Base-by-base conservation (phyloP, 2,888 invertebrate genomes). In the Acrobasis suavella region DNA sequence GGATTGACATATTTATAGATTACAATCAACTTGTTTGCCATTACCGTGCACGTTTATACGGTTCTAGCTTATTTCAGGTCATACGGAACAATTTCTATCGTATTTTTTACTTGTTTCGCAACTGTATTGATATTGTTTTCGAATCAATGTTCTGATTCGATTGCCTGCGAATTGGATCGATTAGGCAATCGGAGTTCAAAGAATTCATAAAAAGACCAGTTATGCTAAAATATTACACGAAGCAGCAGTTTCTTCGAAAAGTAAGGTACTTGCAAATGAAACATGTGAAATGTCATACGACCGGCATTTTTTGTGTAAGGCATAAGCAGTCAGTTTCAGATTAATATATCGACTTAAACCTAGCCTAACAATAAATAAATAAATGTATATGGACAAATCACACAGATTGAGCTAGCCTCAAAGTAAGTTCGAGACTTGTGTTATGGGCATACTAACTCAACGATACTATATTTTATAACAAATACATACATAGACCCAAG, bases 161-260 rank as follows among this genome's bases (percentile, higher is more conserved):
- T 70, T 68, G 66, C 65, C 67, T 69, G 70, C 62, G 70, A 71
- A 68, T 71, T 66, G 65, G 61, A 65, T 67, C 68, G 72, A 71
- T 74, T 70, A 71, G 67, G 65, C 71, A 62, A 60, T 64, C 58
- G 59, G 62, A 54, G 39, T 63, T 64, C 69, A 65, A 65, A 64
- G 66, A 68, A 64, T 70, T 67, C 63, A 65, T 68, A 72, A 72
- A 70, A 70, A 67, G 37, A 42, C 50, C 51, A 60, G 50, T 59
- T 50, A 38, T 14, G 51, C 17, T 51, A 42, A 60, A 56, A 42
- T 56, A 56, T 42, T 42, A 66, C 61, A 49, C 54, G 50, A 60
- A 64, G 42, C 42, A 17, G 42, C 42, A 46, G 46, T 56, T 56
- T 56, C 42, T 56, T 9, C n/a, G 8, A 52, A 52, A 32, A 22